phyloP scores from a whole-genome alignment of 1,140 invertebrate genomes.

The Dinoponera quadriceps region DNA sequence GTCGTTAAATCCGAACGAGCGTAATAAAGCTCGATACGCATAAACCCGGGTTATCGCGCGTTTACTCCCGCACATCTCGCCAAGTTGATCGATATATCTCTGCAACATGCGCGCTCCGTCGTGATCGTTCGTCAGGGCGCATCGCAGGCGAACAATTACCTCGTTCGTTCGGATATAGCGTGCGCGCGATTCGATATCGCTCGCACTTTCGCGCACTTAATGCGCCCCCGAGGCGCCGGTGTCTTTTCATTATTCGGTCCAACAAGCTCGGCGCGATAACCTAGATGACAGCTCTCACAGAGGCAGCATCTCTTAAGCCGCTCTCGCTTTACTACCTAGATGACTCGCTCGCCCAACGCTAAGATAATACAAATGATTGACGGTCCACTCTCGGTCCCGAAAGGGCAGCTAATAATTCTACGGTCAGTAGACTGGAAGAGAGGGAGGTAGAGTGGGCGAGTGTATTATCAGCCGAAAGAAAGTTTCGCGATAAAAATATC shows the following conservation, averaged over 20 bases:
- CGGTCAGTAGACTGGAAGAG: conserved; percentile 34
- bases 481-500: conserved; percentile 34
- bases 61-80: conserved; percentile 16
- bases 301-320: conserved; percentile 28
- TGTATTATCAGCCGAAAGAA: conserved; percentile 34
- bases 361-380: conserved; percentile 56
- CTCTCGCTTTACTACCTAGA: conserved; percentile 6
- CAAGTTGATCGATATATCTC: conserved; percentile 34
- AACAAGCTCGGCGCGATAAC: conserved; percentile 28
- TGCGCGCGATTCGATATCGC: not conserved
- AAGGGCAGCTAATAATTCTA: conserved; percentile 49
- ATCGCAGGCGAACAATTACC: not conserved
- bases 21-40: conserved; percentile 52
- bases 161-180: not conserved
- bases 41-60: conserved; percentile 37
- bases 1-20: conserved; percentile 64
- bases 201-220: conserved; percentile 6
- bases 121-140: not conserved
- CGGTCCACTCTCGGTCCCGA: conserved; percentile 7
- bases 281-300: conserved; percentile 29
- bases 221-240: not conserved
- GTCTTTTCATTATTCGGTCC: conserved; percentile 15
- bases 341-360: conserved; percentile 24
- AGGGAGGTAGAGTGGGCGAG: conserved; percentile 20
- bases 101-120: not conserved